These are phyloP conservation scores for Rhopalosiphum maidis DNA, from an alignment of 1,140 invertebrate species.

Conservation along the genomic window DNA sequence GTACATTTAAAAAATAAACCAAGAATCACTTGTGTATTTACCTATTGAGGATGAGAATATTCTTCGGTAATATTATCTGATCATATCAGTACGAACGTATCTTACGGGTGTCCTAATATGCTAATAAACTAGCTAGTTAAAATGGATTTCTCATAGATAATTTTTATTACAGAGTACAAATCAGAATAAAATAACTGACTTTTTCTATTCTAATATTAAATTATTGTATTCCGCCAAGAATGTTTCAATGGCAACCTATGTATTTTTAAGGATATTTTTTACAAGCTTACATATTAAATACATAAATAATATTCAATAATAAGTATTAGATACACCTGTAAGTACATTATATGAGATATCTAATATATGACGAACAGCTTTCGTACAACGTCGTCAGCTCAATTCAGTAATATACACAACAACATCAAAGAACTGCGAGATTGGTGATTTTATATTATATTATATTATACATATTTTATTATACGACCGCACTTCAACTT, in stretches of 20 bases:
- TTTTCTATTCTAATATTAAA: not conserved
- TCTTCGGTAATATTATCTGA: too few relatives aligned
- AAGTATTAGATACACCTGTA: not conserved
- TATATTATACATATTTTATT: not conserved
- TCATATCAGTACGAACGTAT: too few relatives aligned
- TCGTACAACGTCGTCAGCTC: not conserved
- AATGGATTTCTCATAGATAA: too few relatives aligned
- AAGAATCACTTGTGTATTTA: too few relatives aligned
- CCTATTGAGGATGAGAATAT: too few relatives aligned
- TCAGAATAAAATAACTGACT: too few relatives aligned
- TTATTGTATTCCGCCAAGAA: not conserved
- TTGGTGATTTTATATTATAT: conserved; percentile 8
- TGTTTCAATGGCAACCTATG: not conserved
- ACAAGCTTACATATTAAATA: not conserved
- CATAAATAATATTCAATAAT: not conserved
- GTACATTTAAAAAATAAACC: too few relatives aligned
- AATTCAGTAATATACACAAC: not conserved
- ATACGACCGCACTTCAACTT: conserved; percentile 5
- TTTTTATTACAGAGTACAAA: too few relatives aligned
- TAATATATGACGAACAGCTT: not conserved
- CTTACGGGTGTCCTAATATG: too few relatives aligned
- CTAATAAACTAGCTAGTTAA: too few relatives aligned
- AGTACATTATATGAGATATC: too few relatives aligned
- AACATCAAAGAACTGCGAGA: conserved; percentile 13
- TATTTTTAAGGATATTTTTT: not conserved